These are phyloP conservation scores for Boleophthalmus pectinirostris DNA, from an alignment of 2,113 vertebrate species.

Conservation along the genomic window DNA sequence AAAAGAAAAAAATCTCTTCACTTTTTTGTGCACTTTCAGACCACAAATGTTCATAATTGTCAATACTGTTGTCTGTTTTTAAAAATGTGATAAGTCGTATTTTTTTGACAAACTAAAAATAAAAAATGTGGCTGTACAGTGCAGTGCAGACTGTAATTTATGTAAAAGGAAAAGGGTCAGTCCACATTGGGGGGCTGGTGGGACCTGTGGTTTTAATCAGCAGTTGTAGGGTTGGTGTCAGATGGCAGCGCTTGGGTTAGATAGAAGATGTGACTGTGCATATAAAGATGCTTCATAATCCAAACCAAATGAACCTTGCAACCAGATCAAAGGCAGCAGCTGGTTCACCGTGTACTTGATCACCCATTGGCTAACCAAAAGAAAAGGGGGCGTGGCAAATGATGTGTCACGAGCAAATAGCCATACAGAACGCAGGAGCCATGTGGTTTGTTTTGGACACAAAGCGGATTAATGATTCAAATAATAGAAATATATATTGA, in stretches of 20 bases:
- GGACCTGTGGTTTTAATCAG: conserved; percentile 67
- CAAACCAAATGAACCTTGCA: conserved; percentile 53
- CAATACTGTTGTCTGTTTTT: too few relatives aligned
- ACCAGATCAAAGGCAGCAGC: conserved; percentile 61
- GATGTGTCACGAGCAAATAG: neutral
- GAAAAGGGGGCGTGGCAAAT: conserved; percentile 39
- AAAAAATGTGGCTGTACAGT: too few relatives aligned
- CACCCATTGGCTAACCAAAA: conserved; percentile 31
- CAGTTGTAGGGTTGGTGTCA: conserved; percentile 62
- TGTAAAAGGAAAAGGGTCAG: conserved; percentile 29
- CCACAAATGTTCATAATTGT: neutral
- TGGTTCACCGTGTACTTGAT: conserved; percentile 41
- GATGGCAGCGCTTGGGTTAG: conserved; percentile 55
- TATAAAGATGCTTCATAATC: conserved; percentile 57
- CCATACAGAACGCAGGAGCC: neutral
- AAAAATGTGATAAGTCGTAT: too few relatives aligned
- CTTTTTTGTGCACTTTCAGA: neutral
- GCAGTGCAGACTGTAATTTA: too few relatives aligned
- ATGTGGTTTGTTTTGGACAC: neutral
- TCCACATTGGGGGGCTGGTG: conserved; percentile 50
- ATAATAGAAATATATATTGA: too few relatives aligned
- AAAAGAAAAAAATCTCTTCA: neutral
- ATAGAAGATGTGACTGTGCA: conserved; percentile 54
- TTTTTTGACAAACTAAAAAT: too few relatives aligned
- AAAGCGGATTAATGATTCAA: too few relatives aligned